These are phyloP conservation scores for Tholera decimalis DNA, from an alignment of 2,888 invertebrate species.

Conservation along the genomic window DNA sequence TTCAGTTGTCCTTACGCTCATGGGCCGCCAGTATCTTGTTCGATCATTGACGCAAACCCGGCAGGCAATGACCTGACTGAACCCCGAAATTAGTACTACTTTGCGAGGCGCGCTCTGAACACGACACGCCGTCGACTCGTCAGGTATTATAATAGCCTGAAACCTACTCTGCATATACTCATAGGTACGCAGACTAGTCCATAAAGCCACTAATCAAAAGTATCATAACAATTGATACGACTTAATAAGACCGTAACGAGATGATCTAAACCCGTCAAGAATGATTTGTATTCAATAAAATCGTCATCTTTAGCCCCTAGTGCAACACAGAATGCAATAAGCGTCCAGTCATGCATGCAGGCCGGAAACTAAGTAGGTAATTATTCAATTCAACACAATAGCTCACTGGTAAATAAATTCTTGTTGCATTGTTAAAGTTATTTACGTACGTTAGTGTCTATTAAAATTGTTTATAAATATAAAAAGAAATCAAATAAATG, in stretches of 20 bases:
- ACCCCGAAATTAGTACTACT: too few relatives aligned
- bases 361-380: slow-evolving; percentile 46
- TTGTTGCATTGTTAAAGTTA: slow-evolving; percentile 38
- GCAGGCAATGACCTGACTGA: too few relatives aligned
- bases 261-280: slow-evolving; percentile 29
- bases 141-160: too few relatives aligned
- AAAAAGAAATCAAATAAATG: neutral
- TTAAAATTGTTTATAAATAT: neutral
- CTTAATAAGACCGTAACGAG: slow-evolving; percentile 1
- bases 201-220: neutral
- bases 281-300: slow-evolving; percentile 18
- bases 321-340: slow-evolving; percentile 49
- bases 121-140: too few relatives aligned
- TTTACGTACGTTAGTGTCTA: slow-evolving; percentile 13
- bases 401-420: slow-evolving; percentile 20
- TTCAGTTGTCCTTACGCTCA: too few relatives aligned
- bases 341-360: slow-evolving; percentile 48
- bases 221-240: neutral
- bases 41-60: too few relatives aligned
- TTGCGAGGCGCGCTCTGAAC: too few relatives aligned
- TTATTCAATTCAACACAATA: slow-evolving; percentile 53
- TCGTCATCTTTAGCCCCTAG: slow-evolving; percentile 37
- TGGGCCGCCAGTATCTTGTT: too few relatives aligned
- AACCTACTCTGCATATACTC: too few relatives aligned
- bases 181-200: neutral